phyloP scores from a whole-genome alignment of 2,888 invertebrate genomes.

The Megalurothrips usitatus region DNA sequence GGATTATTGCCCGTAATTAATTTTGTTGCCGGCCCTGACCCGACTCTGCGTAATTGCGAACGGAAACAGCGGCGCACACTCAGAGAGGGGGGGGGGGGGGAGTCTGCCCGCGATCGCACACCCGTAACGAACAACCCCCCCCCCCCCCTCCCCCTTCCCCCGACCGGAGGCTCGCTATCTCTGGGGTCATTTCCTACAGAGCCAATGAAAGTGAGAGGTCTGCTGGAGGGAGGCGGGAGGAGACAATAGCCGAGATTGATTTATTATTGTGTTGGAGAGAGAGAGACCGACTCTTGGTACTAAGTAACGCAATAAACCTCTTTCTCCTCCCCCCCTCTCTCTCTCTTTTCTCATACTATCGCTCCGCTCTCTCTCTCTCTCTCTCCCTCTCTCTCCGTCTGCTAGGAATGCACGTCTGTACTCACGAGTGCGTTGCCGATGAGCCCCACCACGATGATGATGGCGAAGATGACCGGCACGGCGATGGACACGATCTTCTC shows the following conservation, averaged over 20 bases:
- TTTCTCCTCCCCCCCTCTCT: neutral
- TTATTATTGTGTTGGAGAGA: neutral
- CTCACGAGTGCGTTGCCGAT: slow-evolving; percentile 71
- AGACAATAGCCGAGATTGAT: neutral
- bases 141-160: neutral
- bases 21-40: too few relatives aligned
- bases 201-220: neutral
- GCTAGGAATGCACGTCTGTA: too few relatives aligned
- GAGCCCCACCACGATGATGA: slow-evolving; percentile 81
- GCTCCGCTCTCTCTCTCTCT: too few relatives aligned
- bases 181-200: too few relatives aligned
- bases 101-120: too few relatives aligned
- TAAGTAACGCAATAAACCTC: neutral
- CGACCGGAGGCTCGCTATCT: neutral
- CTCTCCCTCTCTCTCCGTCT: too few relatives aligned
- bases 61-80: too few relatives aligned
- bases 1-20: too few relatives aligned
- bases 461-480: slow-evolving; percentile 77
- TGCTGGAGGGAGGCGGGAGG: neutral
- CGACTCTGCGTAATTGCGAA: too few relatives aligned
- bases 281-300: neutral
- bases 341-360: neutral
- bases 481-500: slow-evolving; percentile 64
- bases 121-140: neutral
- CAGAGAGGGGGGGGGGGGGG: too few relatives aligned